Percentiles rank a stretch among this genome's conserved stretches.
phyloP scores from a whole-genome alignment of 2,797 vertebrate genomes.

The Coregonus ussuriensis region DNA sequence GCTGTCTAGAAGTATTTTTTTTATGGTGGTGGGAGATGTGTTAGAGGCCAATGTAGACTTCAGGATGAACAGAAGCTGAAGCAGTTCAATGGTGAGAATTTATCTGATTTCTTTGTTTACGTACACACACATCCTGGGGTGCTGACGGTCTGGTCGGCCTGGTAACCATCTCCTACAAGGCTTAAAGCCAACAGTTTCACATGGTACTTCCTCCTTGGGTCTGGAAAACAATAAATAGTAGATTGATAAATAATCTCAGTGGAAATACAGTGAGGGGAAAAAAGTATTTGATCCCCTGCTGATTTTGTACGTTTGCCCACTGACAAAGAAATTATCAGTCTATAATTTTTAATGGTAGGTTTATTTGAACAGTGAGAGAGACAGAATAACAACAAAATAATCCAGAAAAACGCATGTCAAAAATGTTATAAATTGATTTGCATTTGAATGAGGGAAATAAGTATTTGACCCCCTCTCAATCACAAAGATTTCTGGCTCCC shows the following conservation, averaged over 20 bases:
- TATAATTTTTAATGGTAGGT: no score
- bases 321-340: no score
- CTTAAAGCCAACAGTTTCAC: conserved; percentile 90
- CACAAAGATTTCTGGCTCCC: no score
- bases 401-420: no score
- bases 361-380: no score
- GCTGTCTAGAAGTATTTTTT: background rate
- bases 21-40: background rate
- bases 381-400: no score
- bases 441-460: no score
- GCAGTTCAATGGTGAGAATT: background rate
- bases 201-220: conserved; percentile 94
- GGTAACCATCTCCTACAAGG: conserved; percentile 89
- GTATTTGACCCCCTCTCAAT: no score
- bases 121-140: conserved; percentile 95
- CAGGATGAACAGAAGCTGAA: background rate
- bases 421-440: no score
- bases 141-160: conserved; percentile 92
- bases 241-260: background rate
- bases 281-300: no score
- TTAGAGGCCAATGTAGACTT: background rate
- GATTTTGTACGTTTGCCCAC: no score
- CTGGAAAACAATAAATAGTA: conserved; percentile 66
- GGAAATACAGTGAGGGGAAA: background rate
- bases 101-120: conserved; percentile 54